Conservation (phyloP, 2,888 invertebrate genomes). For the Morinoia aosen region DNA sequence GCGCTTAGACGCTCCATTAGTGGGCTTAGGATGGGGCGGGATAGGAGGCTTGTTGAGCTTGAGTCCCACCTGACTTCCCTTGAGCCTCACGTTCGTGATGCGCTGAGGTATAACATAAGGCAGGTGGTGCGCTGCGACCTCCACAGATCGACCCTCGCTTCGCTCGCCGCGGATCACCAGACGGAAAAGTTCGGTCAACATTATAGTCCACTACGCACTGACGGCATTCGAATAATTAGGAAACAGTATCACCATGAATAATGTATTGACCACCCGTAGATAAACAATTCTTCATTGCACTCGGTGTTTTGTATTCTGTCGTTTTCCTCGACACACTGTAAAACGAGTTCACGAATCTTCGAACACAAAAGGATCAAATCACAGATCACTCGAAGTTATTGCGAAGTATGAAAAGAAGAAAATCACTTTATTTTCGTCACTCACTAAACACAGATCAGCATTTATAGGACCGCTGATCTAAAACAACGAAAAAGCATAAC, state of each 20-base stretch:
- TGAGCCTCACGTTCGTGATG: constrained; percentile 6
- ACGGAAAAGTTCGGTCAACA: constrained; percentile 59
- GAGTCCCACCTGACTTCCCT: constrained; percentile 47
- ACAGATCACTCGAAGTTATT: not conserved
- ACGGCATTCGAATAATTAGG: not conserved
- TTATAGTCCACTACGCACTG: not conserved
- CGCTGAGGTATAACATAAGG: constrained; percentile 43
- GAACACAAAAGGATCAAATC: not conserved
- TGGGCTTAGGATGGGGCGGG: constrained; percentile 34
- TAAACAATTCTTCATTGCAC: not conserved
- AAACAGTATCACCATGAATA: not conserved
- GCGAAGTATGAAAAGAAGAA: not conserved
- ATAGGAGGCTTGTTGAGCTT: constrained; percentile 19
- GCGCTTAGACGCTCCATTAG: not conserved
- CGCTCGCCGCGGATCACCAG: constrained; percentile 59
- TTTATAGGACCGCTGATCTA: not conserved
- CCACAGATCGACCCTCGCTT: constrained; percentile 54
- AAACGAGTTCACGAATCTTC: not conserved
- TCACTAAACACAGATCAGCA: not conserved
- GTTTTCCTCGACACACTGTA: not conserved
- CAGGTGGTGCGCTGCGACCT: constrained; percentile 55
- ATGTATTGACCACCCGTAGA: not conserved
- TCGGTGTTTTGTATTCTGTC: not conserved
- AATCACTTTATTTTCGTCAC: too few relatives aligned
- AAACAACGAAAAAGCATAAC: not conserved